These are phyloP conservation scores for Connochaetes taurinus DNA, from an alignment of 2,113 vertebrate species.

Conservation along the genomic window DNA sequence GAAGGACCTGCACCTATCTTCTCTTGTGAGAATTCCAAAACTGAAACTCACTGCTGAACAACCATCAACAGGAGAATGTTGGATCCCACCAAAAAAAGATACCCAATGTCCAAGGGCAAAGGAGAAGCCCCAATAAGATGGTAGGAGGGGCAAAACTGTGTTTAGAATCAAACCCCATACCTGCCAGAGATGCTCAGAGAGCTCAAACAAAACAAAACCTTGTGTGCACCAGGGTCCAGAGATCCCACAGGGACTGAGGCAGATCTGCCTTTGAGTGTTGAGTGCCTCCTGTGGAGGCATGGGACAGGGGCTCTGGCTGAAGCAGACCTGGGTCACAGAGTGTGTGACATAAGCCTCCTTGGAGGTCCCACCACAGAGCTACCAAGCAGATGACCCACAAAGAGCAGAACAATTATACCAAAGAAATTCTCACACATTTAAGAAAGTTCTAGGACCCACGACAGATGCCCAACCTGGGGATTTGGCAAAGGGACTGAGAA, in stretches of 20 bases:
- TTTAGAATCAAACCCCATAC: neutral
- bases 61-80: neutral
- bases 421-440: neutral
- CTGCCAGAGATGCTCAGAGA: neutral
- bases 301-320: neutral
- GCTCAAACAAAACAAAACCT: neutral
- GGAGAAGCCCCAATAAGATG: neutral
- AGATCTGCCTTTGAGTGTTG: neutral
- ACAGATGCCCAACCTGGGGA: neutral
- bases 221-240: neutral
- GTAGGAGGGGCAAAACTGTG: neutral
- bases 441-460: neutral
- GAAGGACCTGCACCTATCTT: neutral
- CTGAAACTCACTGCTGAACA: accelerated
- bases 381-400: neutral
- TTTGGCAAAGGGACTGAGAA: neutral
- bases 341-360: neutral
- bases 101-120: accelerated
- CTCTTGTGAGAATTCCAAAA: neutral
- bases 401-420: neutral
- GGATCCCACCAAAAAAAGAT: neutral
- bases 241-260: neutral
- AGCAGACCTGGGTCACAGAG: neutral
- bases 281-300: neutral
- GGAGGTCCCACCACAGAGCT: neutral